phyloP scores from a whole-genome alignment of 2,113 vertebrate genomes.

The Leptobrachium ailaonicum region DNA sequence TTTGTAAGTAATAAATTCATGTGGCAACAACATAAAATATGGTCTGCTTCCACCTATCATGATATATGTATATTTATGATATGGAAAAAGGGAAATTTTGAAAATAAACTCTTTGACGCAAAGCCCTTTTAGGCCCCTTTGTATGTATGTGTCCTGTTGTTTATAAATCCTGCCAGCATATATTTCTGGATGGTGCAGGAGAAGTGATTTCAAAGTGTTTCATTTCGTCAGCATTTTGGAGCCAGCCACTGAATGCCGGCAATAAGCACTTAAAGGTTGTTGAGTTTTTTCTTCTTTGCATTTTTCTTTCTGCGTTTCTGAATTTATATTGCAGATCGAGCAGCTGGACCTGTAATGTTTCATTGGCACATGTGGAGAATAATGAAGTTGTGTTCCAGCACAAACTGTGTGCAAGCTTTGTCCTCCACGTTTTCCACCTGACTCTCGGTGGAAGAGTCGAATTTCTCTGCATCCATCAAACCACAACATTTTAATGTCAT shows the following conservation, averaged over 20 bases:
- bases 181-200: slow-evolving; percentile 41
- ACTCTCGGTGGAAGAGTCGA: slow-evolving; percentile 75
- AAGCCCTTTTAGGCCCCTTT: background rate
- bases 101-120: too few relatives aligned
- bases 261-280: background rate
- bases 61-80: too few relatives aligned
- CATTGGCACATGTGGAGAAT: slow-evolving; percentile 55
- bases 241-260: slow-evolving; percentile 44
- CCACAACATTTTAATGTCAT: slow-evolving; percentile 72
- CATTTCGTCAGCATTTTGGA: slow-evolving; percentile 51
- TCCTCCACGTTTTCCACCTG: slow-evolving; percentile 66
- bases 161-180: slow-evolving; percentile 53
- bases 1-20: too few relatives aligned
- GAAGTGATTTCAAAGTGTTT: slow-evolving; percentile 56
- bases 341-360: slow-evolving; percentile 58
- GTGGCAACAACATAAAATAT: too few relatives aligned
- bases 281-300: slow-evolving; percentile 47
- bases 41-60: too few relatives aligned
- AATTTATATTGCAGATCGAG: slow-evolving; percentile 60
- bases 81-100: too few relatives aligned
- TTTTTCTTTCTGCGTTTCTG: slow-evolving; percentile 51
- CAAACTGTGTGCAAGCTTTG: slow-evolving; percentile 69
- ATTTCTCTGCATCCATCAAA: slow-evolving; percentile 90
- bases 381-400: slow-evolving; percentile 58
- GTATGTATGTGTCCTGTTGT: background rate